These are phyloP conservation scores for Columba livia DNA, from an alignment of 2,113 vertebrate genomes.

Conservation along the genomic window DNA sequence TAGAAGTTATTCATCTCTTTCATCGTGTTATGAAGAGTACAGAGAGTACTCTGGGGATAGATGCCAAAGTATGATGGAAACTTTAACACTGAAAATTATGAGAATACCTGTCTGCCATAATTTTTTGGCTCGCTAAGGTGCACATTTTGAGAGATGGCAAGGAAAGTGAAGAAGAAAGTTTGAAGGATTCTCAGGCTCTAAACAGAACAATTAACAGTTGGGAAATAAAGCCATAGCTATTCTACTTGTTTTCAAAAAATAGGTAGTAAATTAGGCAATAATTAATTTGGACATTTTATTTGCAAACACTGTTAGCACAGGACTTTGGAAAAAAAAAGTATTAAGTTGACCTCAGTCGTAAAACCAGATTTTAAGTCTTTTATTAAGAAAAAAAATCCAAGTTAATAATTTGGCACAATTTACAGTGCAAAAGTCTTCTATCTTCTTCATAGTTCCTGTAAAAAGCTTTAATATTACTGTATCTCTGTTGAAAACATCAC, in stretches of 20 bases:
- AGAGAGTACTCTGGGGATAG: background rate
- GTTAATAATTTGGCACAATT: background rate
- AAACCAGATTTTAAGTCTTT: background rate
- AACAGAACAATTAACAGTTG: background rate
- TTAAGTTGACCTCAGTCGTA: background rate
- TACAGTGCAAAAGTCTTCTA: background rate
- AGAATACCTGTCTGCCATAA: constrained; percentile 18
- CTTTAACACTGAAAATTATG: background rate
- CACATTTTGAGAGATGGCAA: constrained; percentile 5
- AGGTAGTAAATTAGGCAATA: background rate
- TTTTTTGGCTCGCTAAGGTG: constrained; percentile 23
- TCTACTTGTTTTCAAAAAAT: background rate
- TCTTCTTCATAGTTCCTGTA: background rate
- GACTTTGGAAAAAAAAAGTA: background rate
- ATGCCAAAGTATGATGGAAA: constrained; percentile 39
- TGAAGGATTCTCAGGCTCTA: background rate
- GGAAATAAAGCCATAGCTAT: background rate
- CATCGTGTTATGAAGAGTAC: background rate
- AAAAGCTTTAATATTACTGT: background rate
- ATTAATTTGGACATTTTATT: background rate
- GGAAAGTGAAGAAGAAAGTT: background rate
- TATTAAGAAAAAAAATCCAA: background rate
- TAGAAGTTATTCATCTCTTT: background rate
- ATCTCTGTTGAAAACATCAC: background rate
- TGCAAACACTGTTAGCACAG: background rate